Percentiles rank a stretch among this genome's conserved stretches.
These are phyloP conservation scores for Bombycilla garrulus DNA, from an alignment of 2,113 vertebrate genomes.

Conservation along the genomic window DNA sequence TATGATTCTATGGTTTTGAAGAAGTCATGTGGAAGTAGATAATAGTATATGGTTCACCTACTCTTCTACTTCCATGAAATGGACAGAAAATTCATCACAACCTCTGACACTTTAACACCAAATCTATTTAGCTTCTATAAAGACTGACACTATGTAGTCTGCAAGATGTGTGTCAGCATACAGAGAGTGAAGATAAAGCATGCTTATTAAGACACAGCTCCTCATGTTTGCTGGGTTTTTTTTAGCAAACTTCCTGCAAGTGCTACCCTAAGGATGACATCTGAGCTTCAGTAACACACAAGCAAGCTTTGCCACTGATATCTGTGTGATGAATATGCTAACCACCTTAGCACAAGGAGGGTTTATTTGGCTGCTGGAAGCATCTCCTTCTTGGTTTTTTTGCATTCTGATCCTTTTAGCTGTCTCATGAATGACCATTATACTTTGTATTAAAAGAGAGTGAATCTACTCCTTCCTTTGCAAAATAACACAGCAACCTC, in stretches of 20 bases:
- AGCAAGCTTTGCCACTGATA: not conserved
- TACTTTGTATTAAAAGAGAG: not conserved
- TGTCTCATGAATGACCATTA: not conserved
- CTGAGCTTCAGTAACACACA: not conserved
- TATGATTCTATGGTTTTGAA: not conserved
- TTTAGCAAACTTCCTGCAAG: not conserved
- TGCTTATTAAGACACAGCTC: not conserved
- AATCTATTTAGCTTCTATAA: not conserved
- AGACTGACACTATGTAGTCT: not conserved
- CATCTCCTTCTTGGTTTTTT: not conserved
- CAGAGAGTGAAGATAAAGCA: not conserved
- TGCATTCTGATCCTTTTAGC: not conserved
- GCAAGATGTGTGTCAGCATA: not conserved
- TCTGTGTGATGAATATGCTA: not conserved
- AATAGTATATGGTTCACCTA: not conserved
- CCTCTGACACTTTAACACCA: not conserved
- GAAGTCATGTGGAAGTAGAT: not conserved
- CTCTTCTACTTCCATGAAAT: not conserved
- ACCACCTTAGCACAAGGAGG: not conserved
- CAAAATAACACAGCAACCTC: not conserved
- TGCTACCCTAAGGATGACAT: not conserved
- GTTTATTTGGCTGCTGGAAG: not conserved
- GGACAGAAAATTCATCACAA: not conserved
- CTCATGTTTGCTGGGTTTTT: accelerated
- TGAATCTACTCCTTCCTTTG: not conserved